Evolutionary conservation across 2,113 vertebrate genomes (phyloP).

Genomic region (Syngnathoides biaculeatus): DNA sequence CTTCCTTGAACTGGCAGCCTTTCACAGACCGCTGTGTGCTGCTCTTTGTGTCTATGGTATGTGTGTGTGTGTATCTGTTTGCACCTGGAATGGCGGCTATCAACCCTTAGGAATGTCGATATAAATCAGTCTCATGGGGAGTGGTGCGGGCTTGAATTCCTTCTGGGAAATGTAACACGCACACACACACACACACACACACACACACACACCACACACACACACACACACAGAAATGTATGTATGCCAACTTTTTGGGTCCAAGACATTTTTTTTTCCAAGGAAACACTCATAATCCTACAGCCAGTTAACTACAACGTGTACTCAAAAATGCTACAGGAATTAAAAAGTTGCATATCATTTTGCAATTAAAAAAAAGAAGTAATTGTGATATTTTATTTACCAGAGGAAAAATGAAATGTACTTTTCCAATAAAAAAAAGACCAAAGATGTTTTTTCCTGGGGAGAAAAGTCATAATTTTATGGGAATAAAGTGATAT

Average conservation of each 20-base stretch:
- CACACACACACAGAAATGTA: conserved; percentile 14
- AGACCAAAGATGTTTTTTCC: too few relatives aligned
- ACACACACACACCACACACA: conserved; percentile 20
- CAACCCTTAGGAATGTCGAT: conserved; percentile 70
- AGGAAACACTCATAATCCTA: background rate
- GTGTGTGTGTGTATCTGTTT: conserved; percentile 3
- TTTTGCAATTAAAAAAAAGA: background rate
- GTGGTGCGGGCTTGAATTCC: conserved; percentile 65
- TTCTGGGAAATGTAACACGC: conserved; percentile 47
- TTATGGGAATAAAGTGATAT: too few relatives aligned
- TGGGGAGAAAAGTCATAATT: too few relatives aligned
- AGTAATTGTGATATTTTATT: background rate
- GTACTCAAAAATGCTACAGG: background rate
- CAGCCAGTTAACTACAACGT: background rate
- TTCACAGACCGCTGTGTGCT: conserved; percentile 43
- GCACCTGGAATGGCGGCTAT: conserved; percentile 63
- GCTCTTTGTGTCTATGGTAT: conserved; percentile 19
- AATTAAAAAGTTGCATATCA: background rate
- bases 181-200: conserved; percentile 19
- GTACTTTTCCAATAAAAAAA: background rate
- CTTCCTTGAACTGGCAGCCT: conserved; percentile 56
- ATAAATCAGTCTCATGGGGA: conserved; percentile 70
- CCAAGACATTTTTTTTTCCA: background rate
- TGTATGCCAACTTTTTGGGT: conserved; percentile 2
- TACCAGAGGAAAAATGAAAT: too few relatives aligned